Evolutionary conservation across 2,113 vertebrate species (phyloP).

Genomic region (Bothrops jararaca): DNA sequence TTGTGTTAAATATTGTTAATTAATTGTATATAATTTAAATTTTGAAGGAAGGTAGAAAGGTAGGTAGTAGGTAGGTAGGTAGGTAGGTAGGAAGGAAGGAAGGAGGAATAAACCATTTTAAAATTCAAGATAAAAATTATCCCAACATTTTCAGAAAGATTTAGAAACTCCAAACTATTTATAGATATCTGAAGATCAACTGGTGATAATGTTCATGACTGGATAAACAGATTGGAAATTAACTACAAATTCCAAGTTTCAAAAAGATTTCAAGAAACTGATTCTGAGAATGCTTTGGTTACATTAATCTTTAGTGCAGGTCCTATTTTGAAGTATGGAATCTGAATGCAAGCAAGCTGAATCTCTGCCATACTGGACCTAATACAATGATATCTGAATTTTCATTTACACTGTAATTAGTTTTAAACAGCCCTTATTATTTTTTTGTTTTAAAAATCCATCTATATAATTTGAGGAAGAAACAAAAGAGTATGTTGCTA

Average conservation of each 20-base stretch:
- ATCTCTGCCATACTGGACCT: background rate
- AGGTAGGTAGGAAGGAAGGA: no score
- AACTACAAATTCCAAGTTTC: background rate
- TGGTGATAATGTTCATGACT: background rate
- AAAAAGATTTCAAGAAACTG: background rate
- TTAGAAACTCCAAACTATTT: background rate
- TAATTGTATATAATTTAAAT: background rate
- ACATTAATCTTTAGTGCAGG: background rate
- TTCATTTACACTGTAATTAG: background rate
- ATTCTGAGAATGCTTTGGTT: background rate
- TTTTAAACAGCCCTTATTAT: background rate
- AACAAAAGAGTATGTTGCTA: background rate
- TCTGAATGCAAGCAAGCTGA: background rate
- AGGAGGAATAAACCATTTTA: background rate
- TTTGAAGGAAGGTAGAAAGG: background rate
- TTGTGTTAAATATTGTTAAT: background rate
- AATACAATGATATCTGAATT: background rate
- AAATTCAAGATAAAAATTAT: background rate
- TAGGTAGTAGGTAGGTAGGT: background rate
- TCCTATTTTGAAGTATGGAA: background rate
- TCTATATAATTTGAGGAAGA: background rate
- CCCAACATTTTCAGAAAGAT: background rate
- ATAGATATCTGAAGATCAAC: background rate
- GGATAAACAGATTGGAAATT: background rate
- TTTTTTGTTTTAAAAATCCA: background rate